A percentile compares a stretch with the other conserved stretches of the same genome.
phyloP scores from a whole-genome alignment of 2,888 invertebrate genomes.

The Pharmacophagus antenor region DNA sequence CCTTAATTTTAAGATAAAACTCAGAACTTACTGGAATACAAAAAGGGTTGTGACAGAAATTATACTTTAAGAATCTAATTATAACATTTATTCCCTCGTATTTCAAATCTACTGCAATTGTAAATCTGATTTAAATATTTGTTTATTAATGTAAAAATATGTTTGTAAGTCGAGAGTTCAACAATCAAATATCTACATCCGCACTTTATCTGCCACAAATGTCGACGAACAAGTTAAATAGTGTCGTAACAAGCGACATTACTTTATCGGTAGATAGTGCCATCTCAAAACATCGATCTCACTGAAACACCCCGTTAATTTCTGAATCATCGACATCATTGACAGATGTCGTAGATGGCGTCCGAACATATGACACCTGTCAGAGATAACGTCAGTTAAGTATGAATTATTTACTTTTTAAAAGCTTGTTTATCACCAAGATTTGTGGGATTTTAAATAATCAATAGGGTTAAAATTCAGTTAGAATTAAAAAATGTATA shows the following conservation, averaged over 20 bases:
- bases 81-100: too few relatives aligned
- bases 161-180: neutral
- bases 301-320: conserved; percentile 41
- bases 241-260: conserved; percentile 31
- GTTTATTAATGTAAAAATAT: too few relatives aligned
- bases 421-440: conserved; percentile 36
- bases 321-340: conserved; percentile 36
- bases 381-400: conserved; percentile 60
- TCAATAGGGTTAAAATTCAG: conserved; percentile 1
- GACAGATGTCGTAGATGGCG: conserved; percentile 29
- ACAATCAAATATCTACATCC: conserved; percentile 20
- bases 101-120: too few relatives aligned
- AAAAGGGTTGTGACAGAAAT: too few relatives aligned
- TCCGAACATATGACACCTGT: conserved; percentile 37
- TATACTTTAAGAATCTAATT: too few relatives aligned
- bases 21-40: too few relatives aligned
- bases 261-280: conserved; percentile 32
- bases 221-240: conserved; percentile 31
- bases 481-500: neutral
- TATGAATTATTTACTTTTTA: conserved; percentile 74
- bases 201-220: conserved; percentile 24
- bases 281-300: conserved; percentile 33
- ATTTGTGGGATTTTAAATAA: conserved; percentile 34
- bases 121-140: too few relatives aligned
- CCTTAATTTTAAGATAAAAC: too few relatives aligned